Percentiles rank a stretch among this genome's conserved stretches.
These are phyloP conservation scores for Adelges cooleyi DNA, from an alignment of 1,140 invertebrate genomes.

Conservation along the genomic window DNA sequence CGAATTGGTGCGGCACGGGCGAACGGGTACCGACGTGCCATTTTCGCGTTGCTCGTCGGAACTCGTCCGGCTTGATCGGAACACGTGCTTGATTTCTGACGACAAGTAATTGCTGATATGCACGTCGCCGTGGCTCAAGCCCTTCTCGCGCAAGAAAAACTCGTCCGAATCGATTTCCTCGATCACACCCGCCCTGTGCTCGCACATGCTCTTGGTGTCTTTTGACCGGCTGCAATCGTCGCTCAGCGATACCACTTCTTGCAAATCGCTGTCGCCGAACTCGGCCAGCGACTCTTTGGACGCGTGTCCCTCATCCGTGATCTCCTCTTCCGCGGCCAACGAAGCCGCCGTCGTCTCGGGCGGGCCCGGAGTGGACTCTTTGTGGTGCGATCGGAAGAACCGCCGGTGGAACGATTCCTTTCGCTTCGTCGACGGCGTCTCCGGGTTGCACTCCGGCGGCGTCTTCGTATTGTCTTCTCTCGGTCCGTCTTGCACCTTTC, in stretches of 20 bases:
- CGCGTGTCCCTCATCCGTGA: not conserved
- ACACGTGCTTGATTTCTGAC: constrained; percentile 64
- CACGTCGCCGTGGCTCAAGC: constrained; percentile 68
- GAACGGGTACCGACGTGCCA: constrained; percentile 38
- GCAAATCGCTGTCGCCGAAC: constrained; percentile 34
- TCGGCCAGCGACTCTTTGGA: constrained; percentile 29
- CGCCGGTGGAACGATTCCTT: constrained; percentile 23
- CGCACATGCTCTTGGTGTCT: constrained; percentile 28
- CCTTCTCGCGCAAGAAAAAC: constrained; percentile 66
- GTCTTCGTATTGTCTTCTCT: constrained; percentile 30
- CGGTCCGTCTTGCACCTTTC: constrained; percentile 40
- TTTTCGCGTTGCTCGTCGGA: constrained; percentile 48
- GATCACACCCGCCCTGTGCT: constrained; percentile 46
- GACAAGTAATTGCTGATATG: constrained; percentile 61
- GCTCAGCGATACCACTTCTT: constrained; percentile 28
- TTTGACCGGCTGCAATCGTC: constrained; percentile 12
- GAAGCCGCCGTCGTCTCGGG: constrained; percentile 18
- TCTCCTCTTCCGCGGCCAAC: constrained; percentile 33
- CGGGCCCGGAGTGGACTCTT: constrained; percentile 2
- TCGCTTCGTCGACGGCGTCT: constrained; percentile 23
- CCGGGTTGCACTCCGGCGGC: constrained; percentile 29
- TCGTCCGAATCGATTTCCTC: constrained; percentile 78
- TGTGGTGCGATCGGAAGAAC: not conserved
- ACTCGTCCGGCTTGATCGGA: constrained; percentile 42
- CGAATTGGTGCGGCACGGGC: constrained; percentile 35